Conservation (phyloP, 30 jellyfish, hydroid and myxozoan species). For the Pseudorhiza aurosa region DNA sequence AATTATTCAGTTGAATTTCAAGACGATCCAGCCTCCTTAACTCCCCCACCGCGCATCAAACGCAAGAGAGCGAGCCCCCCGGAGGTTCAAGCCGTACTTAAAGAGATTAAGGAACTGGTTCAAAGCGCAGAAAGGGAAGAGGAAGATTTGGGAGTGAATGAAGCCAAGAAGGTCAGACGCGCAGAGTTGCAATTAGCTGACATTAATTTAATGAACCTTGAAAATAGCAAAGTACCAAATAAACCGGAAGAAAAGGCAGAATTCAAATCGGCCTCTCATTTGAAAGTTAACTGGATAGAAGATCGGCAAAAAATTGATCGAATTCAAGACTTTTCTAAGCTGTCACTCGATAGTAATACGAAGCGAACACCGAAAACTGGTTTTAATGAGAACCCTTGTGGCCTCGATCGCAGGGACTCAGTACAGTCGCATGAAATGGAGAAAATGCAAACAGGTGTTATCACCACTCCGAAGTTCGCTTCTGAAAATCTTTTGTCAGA, state of each 20-base stretch:
- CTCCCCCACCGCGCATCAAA: constrained; percentile 61
- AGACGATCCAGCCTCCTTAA: constrained; percentile 60
- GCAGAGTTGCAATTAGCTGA: neutral
- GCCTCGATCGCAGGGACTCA: too few relatives aligned
- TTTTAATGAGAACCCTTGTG: too few relatives aligned
- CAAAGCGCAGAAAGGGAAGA: constrained; percentile 6
- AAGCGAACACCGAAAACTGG: too few relatives aligned
- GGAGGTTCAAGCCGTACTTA: constrained; percentile 24
- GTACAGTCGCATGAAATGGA: too few relatives aligned
- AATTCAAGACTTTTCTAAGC: too few relatives aligned
- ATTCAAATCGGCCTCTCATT: too few relatives aligned
- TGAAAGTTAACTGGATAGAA: too few relatives aligned
- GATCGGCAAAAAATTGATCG: too few relatives aligned
- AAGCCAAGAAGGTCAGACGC: neutral
- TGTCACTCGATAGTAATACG: too few relatives aligned
- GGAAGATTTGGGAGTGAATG: neutral
- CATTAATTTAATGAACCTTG: neutral
- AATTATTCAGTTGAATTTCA: too few relatives aligned
- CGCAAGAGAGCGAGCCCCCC: constrained; percentile 37
- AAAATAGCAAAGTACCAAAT: neutral
- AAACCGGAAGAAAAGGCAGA: neutral
- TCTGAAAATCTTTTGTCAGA: constrained; percentile 5
- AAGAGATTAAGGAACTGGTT: constrained; percentile 33
- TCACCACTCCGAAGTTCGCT: constrained; percentile 16
- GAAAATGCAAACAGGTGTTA: constrained; percentile 6